These are phyloP conservation scores for Psylliodes chrysocephalus DNA, from an alignment of 2,888 invertebrate genomes.

Conservation along the genomic window DNA sequence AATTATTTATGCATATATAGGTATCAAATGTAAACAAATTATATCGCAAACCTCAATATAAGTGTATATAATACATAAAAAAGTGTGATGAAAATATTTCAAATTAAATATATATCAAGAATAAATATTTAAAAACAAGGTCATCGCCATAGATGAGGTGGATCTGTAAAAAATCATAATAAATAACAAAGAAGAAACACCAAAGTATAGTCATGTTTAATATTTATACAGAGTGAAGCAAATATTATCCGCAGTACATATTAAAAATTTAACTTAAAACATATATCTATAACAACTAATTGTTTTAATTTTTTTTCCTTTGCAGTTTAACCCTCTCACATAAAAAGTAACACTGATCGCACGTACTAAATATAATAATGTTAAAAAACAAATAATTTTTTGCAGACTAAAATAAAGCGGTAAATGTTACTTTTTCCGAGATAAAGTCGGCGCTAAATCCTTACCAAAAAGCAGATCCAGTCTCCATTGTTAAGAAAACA, in stretches of 20 bases:
- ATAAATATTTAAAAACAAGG: slow-evolving; percentile 9
- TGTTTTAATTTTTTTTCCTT: too few relatives aligned
- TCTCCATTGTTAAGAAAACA: too few relatives aligned
- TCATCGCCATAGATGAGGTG: slow-evolving; percentile 27
- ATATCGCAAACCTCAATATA: neutral
- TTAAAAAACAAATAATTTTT: too few relatives aligned
- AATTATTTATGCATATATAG: neutral
- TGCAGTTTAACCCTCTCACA: too few relatives aligned
- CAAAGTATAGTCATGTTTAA: slow-evolving; percentile 55
- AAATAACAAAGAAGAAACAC: slow-evolving; percentile 55
- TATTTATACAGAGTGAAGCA: slow-evolving; percentile 52
- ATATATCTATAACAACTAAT: neutral
- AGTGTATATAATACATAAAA: neutral
- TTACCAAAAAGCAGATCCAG: too few relatives aligned
- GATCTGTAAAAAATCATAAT: slow-evolving; percentile 51
- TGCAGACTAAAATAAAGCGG: too few relatives aligned
- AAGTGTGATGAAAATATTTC: neutral
- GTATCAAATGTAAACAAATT: neutral
- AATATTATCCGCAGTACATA: slow-evolving; percentile 51
- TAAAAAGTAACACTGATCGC: neutral
- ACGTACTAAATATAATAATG: too few relatives aligned
- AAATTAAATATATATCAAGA: slow-evolving; percentile 1
- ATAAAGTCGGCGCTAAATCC: too few relatives aligned
- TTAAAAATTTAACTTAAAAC: slow-evolving; percentile 39
- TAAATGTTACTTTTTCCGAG: too few relatives aligned